These are phyloP conservation scores for Theocolax elegans DNA, from an alignment of 1,140 invertebrate genomes.

Conservation along the genomic window DNA sequence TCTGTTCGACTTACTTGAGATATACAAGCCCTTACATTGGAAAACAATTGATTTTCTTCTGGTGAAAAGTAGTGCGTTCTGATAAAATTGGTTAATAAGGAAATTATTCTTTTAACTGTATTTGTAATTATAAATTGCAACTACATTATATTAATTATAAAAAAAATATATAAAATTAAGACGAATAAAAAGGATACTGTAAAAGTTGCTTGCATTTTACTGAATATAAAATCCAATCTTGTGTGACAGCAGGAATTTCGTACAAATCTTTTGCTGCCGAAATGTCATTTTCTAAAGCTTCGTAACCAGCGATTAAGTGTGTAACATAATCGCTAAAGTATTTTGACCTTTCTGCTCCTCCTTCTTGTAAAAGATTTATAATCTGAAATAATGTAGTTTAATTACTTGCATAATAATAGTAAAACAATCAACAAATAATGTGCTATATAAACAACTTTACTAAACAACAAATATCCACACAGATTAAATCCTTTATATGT, in stretches of 20 bases:
- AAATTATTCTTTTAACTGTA: too few relatives aligned
- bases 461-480: too few relatives aligned
- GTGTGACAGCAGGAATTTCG: slow-evolving; percentile 87
- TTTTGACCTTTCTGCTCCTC: slow-evolving; percentile 84
- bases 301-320: slow-evolving; percentile 85
- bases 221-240: slow-evolving; percentile 85
- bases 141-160: slow-evolving; percentile 8
- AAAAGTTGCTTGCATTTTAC: slow-evolving; percentile 74
- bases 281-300: slow-evolving; percentile 82
- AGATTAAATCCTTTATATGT: too few relatives aligned
- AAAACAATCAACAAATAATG: too few relatives aligned
- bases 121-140: too few relatives aligned
- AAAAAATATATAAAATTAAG: slow-evolving; percentile 10
- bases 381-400: slow-evolving; percentile 72
- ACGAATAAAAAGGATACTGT: slow-evolving; percentile 73
- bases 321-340: slow-evolving; percentile 91
- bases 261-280: slow-evolving; percentile 89
- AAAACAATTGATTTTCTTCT: slow-evolving; percentile 76
- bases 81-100: slow-evolving; percentile 19
- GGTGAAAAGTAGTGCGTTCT: slow-evolving; percentile 72
- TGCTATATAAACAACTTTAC: too few relatives aligned
- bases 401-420: too few relatives aligned
- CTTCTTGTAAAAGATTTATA: slow-evolving; percentile 78
- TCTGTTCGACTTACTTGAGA: slow-evolving; percentile 77
- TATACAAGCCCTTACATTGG: slow-evolving; percentile 77